Evolutionary conservation across 1,140 invertebrate genomes (phyloP), one percentile per base, ranked within the genome.

Genomic region (Microplitis mediator): DNA sequence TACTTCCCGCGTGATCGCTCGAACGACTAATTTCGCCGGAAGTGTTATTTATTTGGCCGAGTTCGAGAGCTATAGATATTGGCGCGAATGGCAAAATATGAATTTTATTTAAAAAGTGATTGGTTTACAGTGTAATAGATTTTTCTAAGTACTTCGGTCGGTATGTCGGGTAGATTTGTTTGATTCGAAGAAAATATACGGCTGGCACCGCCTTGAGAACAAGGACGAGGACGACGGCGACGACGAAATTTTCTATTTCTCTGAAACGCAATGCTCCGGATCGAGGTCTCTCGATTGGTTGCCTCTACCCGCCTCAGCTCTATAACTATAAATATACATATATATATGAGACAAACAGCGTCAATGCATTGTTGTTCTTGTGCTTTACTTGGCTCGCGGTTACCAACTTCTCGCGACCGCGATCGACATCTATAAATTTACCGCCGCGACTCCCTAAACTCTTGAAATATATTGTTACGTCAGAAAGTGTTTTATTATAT

Each of bases 361-460:
- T 35, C 60, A 34, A 62, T 62, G n/a, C 36, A 64, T 64, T 64
- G 62, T 64, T 14, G 4, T 45, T n/a, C 62, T 45, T 45, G 8
- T 6, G 23, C 39, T 11, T 45, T 45, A 45, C 62, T 64, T 64
- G 62, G 39, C 62, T 64, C 62, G 62, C 39, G 62, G 62, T 64
- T 64, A 23, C 39, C 62, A 64, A 16, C 13, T 64, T 64, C 36
- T 45, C 62, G 62, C 62, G 62, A 50, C 39, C 39, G 39, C 62
- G 39, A 64, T 64, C 62, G 39, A 64, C 62, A 35, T 35, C 39
- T 45, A 64, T 64, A 64, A 64, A 64, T 64, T 64, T 64, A 45
- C 39, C 39, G 11, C 39, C 11, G 39, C 39, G 5, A 45, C 39
- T 45, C 6, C 11, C 6, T 45, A 9, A 45, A 45, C 39, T 51